Conservation (phyloP, 2,888 invertebrate species). For the Choreutis nemorana region DNA sequence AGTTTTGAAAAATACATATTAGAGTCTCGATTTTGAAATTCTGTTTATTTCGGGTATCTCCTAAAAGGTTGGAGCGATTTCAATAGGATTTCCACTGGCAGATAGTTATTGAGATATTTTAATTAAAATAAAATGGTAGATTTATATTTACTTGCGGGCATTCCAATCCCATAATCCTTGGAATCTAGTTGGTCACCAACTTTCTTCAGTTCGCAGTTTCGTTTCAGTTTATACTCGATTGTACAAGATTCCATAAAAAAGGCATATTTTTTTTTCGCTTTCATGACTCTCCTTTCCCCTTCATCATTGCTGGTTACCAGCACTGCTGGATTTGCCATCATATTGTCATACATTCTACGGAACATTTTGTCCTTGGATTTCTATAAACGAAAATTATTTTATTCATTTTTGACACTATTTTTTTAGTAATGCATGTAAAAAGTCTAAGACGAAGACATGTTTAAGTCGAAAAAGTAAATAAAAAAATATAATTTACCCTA, state of each 20-base stretch:
- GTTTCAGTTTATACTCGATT: slow-evolving; percentile 88
- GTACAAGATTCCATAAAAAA: slow-evolving; percentile 96
- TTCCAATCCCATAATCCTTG: slow-evolving; percentile 84
- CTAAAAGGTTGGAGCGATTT: background rate
- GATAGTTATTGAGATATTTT: background rate
- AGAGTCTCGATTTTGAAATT: no score
- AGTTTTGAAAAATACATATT: no score
- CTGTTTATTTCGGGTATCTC: no score
- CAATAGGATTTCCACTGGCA: no score
- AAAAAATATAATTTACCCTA: slow-evolving; percentile 28
- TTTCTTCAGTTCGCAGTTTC: slow-evolving; percentile 82
- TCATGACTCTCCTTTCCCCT: slow-evolving; percentile 81
- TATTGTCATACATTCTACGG: slow-evolving; percentile 88
- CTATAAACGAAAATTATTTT: slow-evolving; percentile 18
- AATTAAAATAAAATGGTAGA: background rate
- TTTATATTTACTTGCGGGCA: slow-evolving; percentile 75
- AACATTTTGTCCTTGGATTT: slow-evolving; percentile 86
- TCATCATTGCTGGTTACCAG: slow-evolving; percentile 81
- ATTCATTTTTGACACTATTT: background rate
- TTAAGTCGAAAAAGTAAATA: slow-evolving; percentile 1
- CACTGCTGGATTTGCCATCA: slow-evolving; percentile 82
- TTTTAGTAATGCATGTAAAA: background rate
- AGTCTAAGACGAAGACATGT: no score
- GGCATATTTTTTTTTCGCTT: slow-evolving; percentile 72
- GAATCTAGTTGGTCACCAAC: slow-evolving; percentile 85